These are phyloP conservation scores for Platorchestia sp. DNA, from an alignment of 1,140 invertebrate species.

Conservation along the genomic window DNA sequence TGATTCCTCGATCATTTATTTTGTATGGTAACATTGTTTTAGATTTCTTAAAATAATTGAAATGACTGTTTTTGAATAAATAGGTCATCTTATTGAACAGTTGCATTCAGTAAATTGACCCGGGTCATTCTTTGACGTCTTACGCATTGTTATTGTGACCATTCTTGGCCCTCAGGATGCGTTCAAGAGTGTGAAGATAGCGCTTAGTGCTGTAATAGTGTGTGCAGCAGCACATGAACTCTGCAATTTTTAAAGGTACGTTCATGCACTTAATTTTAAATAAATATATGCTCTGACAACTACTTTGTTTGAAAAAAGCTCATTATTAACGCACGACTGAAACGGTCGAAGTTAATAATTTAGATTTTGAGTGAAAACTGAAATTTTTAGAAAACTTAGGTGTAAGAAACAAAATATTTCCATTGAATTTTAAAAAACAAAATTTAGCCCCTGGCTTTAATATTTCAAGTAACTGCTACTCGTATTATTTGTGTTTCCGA, in stretches of 20 bases:
- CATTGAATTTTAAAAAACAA: too few relatives aligned
- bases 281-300: too few relatives aligned
- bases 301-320: too few relatives aligned
- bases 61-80: neutral
- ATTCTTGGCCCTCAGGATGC: neutral
- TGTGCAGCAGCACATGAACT: neutral
- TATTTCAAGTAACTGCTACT: too few relatives aligned
- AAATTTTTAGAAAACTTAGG: too few relatives aligned
- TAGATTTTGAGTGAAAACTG: too few relatives aligned
- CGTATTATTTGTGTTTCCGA: too few relatives aligned
- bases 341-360: too few relatives aligned
- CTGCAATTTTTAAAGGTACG: neutral
- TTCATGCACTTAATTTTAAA: too few relatives aligned
- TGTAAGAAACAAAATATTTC: too few relatives aligned
- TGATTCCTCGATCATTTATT: neutral
- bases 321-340: too few relatives aligned
- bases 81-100: neutral
- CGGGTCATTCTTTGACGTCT: neutral
- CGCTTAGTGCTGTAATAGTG: neutral
- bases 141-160: neutral
- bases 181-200: neutral
- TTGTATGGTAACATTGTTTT: neutral
- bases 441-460: too few relatives aligned
- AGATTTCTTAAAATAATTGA: neutral
- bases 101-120: neutral